Evolutionary conservation across 1,140 invertebrate species (phyloP).

Genomic region (Zaprionus kolodkinae): DNA sequence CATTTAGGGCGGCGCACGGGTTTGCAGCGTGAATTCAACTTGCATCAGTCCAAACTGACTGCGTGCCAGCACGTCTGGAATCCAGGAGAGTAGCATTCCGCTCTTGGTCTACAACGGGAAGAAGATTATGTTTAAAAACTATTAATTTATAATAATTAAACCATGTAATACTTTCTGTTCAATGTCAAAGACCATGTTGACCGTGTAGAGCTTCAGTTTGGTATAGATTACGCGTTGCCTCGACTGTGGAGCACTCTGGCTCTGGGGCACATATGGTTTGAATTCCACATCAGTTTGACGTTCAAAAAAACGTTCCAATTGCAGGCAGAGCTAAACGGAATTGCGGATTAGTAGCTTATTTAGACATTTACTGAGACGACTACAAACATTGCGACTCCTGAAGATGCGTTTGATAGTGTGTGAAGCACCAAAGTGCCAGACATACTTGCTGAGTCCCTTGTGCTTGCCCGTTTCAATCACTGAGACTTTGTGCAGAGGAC

Average conservation of each 20-base stretch:
- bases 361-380: background rate
- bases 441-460: constrained; percentile 71
- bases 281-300: constrained; percentile 48
- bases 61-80: constrained; percentile 60
- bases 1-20: constrained; percentile 30
- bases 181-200: constrained; percentile 49
- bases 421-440: constrained; percentile 68
- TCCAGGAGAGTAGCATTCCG: constrained; percentile 73
- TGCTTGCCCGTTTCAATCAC: constrained; percentile 65
- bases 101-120: constrained; percentile 28
- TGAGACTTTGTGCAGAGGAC: constrained; percentile 55
- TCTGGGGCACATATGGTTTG: constrained; percentile 55
- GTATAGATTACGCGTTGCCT: constrained; percentile 56
- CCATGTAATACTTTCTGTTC: constrained; percentile 16
- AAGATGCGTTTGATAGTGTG: constrained; percentile 73
- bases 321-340: constrained; percentile 47
- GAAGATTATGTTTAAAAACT: no score
- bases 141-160: background rate
- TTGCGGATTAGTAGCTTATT: background rate
- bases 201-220: constrained; percentile 53
- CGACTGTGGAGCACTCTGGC: background rate
- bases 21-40: constrained; percentile 63
- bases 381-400: constrained; percentile 63
- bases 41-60: constrained; percentile 74
- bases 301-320: constrained; percentile 65